Evolutionary conservation across 35 echinoderm and acorn worm genomes (phyloP).

Genomic region (Stichopus chloronotus): DNA sequence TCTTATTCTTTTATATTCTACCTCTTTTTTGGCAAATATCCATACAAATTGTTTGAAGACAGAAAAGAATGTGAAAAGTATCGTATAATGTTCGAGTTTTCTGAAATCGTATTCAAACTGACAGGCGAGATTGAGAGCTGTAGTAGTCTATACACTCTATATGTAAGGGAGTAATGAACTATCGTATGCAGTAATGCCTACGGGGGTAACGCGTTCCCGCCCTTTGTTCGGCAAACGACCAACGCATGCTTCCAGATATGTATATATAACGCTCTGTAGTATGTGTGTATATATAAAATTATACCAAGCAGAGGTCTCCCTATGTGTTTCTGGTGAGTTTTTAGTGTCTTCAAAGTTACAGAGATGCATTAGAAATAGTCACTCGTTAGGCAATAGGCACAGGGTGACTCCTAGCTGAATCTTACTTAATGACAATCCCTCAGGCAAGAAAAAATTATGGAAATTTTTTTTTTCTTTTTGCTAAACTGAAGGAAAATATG

Average conservation of each 20-base stretch:
- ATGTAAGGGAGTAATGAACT: not conserved
- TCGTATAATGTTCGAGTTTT: not conserved
- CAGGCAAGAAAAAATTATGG: not conserved
- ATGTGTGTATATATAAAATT: not conserved
- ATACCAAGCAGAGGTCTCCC: not conserved
- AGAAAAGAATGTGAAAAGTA: not conserved
- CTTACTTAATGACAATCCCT: not conserved
- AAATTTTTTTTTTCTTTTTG: not conserved
- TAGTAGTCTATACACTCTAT: not conserved
- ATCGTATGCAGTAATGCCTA: conserved; percentile 6
- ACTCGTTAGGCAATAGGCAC: not conserved
- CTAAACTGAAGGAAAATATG: not conserved
- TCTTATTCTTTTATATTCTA: not conserved
- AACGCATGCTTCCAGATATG: conserved; percentile 22
- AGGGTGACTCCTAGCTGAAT: not conserved
- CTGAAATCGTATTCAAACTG: too few species aligned
- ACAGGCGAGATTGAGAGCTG: too few species aligned
- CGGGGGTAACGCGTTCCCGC: conserved; percentile 13
- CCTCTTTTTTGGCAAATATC: not conserved
- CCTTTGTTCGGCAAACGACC: conserved; percentile 22
- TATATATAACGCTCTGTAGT: not conserved
- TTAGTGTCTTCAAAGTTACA: conserved; percentile 18
- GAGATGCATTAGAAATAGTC: conserved; percentile 5
- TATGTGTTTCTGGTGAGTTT: not conserved
- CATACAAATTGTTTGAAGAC: not conserved